Conservation (phyloP, 2,888 invertebrate genomes). For the Oscheius sp. region DNA sequence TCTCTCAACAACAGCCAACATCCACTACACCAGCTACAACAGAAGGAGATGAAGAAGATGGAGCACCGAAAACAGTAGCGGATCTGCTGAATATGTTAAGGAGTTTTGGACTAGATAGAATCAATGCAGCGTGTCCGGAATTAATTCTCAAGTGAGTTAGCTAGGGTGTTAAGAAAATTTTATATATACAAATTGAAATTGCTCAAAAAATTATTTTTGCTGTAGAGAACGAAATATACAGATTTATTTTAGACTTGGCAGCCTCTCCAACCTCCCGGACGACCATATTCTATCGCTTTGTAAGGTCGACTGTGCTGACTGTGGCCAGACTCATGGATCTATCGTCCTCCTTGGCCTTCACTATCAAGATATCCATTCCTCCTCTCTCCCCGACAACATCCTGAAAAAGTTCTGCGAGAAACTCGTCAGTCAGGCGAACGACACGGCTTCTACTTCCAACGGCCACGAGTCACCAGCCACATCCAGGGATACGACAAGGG, state of each 20-base stretch:
- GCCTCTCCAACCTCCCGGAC: slow-evolving; percentile 7
- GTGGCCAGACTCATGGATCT: slow-evolving; percentile 43
- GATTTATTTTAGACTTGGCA: slow-evolving; percentile 12
- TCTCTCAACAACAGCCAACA: too few species aligned
- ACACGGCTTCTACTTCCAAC: slow-evolving; percentile 31
- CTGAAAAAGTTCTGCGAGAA: slow-evolving; percentile 39
- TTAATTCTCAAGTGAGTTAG: slow-evolving; percentile 16
- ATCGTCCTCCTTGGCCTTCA: slow-evolving; percentile 40
- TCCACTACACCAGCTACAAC: not conserved
- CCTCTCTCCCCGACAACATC: slow-evolving; percentile 34
- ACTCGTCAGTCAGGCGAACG: slow-evolving; percentile 31
- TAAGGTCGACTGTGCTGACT: slow-evolving; percentile 39
- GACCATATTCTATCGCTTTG: slow-evolving; percentile 13
- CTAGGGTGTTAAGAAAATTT: not conserved
- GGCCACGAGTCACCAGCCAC: slow-evolving; percentile 26
- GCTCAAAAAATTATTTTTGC: not conserved
- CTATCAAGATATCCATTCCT: slow-evolving; percentile 46
- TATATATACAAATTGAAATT: not conserved
- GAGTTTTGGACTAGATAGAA: slow-evolving; percentile 28
- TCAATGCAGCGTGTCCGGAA: slow-evolving; percentile 18
- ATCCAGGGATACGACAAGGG: slow-evolving; percentile 33
- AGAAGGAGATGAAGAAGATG: slow-evolving; percentile 18
- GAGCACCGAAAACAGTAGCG: slow-evolving; percentile 2
- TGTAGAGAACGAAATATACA: too few species aligned
- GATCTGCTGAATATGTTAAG: slow-evolving; percentile 28